These are phyloP conservation scores for Pteronotus mesoamericanus DNA, from an alignment of 2,797 vertebrate species.

Conservation along the genomic window DNA sequence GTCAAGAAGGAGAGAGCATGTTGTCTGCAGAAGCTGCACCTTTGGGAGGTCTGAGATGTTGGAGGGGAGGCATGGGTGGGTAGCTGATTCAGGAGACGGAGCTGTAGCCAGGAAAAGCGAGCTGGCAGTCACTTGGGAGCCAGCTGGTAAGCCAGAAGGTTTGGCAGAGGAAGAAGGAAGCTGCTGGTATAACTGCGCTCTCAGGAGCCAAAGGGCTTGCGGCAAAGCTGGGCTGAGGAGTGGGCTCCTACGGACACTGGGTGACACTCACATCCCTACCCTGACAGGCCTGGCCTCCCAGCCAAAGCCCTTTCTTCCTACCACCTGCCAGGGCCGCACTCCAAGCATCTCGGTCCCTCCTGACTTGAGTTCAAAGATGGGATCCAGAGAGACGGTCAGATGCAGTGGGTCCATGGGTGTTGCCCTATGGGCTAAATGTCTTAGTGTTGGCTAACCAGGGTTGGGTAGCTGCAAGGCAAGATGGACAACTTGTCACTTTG, in stretches of 20 bases:
- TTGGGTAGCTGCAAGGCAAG: neutral
- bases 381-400: neutral
- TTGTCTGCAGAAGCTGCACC: neutral
- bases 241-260: neutral
- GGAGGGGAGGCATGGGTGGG: neutral
- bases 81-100: neutral
- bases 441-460: too few relatives aligned
- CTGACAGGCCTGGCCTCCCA: neutral
- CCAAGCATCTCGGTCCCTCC: neutral
- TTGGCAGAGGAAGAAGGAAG: neutral
- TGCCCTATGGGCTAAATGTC: neutral
- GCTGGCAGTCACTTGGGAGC: neutral
- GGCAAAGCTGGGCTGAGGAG: neutral
- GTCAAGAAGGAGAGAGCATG: neutral
- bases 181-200: neutral
- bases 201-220: neutral
- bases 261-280: neutral
- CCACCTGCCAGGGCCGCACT: neutral
- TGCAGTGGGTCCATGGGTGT: neutral
- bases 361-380: neutral
- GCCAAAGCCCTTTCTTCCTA: neutral
- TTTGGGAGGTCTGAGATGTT: neutral
- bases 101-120: neutral
- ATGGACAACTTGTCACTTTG: neutral
- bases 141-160: neutral